Evolutionary conservation across 1,140 invertebrate genomes (phyloP).

Genomic region (Pseudachorutes palmiensis): DNA sequence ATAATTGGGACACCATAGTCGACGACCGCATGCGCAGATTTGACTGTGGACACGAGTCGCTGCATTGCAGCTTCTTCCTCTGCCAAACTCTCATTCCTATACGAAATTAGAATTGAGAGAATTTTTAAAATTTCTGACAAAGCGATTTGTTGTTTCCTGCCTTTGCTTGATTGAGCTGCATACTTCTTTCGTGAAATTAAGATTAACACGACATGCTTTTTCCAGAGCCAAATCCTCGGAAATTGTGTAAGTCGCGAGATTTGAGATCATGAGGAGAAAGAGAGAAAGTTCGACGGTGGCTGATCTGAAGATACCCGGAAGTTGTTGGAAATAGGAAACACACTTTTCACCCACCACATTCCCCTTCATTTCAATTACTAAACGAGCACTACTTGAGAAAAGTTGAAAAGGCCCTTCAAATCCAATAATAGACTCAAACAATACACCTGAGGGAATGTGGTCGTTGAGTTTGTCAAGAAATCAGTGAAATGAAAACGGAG

Average conservation of each 20-base stretch:
- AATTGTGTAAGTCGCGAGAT: slow-evolving; percentile 10
- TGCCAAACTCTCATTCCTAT: neutral
- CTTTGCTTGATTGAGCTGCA: slow-evolving; percentile 47
- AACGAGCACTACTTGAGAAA: no score
- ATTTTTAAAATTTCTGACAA: slow-evolving; percentile 5
- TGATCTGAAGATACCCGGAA: neutral
- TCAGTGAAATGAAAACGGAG: no score
- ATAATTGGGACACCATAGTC: slow-evolving; percentile 2
- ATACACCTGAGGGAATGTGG: no score
- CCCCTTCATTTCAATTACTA: no score
- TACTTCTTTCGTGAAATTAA: slow-evolving; percentile 57
- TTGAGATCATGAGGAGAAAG: slow-evolving; percentile 13
- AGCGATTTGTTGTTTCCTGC: no score
- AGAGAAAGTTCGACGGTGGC: slow-evolving; percentile 3
- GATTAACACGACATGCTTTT: slow-evolving; percentile 72
- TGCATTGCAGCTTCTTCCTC: neutral
- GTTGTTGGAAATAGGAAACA: neutral
- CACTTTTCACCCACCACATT: neutral
- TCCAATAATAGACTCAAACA: no score
- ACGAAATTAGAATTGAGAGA: neutral
- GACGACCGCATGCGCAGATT: neutral
- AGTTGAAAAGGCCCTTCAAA: no score
- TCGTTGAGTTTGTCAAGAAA: no score
- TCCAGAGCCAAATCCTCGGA: slow-evolving; percentile 61
- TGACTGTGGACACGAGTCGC: neutral